phyloP scores from a whole-genome alignment of 2,797 vertebrate species.

The Bradypodion pumilum region DNA sequence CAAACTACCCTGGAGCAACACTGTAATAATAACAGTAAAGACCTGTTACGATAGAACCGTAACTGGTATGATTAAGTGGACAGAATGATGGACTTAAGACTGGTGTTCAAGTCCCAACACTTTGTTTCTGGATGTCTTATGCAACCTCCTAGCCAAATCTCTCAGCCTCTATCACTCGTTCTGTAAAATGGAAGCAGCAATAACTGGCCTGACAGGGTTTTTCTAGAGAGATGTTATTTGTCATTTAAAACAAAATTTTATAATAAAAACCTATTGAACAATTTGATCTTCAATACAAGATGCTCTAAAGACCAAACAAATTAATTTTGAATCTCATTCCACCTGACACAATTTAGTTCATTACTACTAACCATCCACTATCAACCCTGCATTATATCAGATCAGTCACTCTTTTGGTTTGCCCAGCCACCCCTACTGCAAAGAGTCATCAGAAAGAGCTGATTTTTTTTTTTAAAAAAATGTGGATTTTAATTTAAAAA shows the following conservation, averaged over 20 bases:
- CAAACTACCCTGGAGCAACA: slow-evolving; percentile 61
- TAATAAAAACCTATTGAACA: slow-evolving; percentile 48
- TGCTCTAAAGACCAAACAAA: no score
- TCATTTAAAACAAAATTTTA: background rate
- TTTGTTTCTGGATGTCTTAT: background rate
- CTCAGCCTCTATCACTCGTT: background rate
- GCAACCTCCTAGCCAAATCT: background rate
- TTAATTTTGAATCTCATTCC: slow-evolving; percentile 20
- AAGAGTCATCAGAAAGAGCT: background rate
- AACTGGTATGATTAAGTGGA: background rate
- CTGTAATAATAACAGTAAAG: slow-evolving; percentile 59
- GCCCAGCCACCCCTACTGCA: background rate
- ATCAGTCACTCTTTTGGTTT: background rate
- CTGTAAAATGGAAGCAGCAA: background rate
- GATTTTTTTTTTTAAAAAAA: no score
- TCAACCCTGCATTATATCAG: background rate
- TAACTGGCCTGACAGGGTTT: background rate
- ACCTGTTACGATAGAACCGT: slow-evolving; percentile 17
- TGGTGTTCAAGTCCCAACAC: background rate
- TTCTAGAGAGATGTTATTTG: background rate
- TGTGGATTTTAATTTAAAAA: no score
- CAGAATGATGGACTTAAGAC: background rate
- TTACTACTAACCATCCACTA: background rate
- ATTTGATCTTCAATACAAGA: rapidly evolving
- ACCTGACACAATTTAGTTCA: slow-evolving; percentile 51